Base-by-base conservation (phyloP, 2,888 invertebrate species). In the Hypselothyrea guttata region DNA sequence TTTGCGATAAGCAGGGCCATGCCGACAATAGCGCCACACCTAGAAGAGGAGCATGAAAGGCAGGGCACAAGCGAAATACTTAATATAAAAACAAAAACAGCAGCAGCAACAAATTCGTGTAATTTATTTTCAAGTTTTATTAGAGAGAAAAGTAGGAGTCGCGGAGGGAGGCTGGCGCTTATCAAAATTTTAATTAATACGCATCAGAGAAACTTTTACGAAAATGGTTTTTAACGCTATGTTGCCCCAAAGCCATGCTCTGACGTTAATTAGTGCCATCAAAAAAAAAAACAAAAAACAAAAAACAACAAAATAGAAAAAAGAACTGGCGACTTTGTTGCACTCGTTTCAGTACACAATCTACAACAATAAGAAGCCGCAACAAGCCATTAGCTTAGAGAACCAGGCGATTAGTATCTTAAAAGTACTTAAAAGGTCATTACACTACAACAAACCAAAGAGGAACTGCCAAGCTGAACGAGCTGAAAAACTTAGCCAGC, bases 351-450 rank as follows among this genome's bases (percentile, higher is more conserved):
- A 55, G 53, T 40, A 33, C 45, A 34, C 22, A 49, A 42, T 44
- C 52, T 48, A 67, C 4, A 40, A 11, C 1, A 18, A 15, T 16
- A 45, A 54, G 61, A 77, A 77, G 74, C 76, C 84, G 69, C 84
- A 83, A 84, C 78, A 78, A 71, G 84, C 84, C 78, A 84, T 78
- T 84, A 84, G 82, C 78, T 64, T n/a, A 63, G 60, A 71, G 68
- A 62, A 60, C 42, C 71, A 48, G 55, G 68, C 77, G 82, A 84
- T 84, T 81, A 82, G 73, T 82, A 84, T 84, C 83, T 84, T 75
- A 75, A 84, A 82, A 84, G 79, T 79, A 83, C 73, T 84, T 84
- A 84, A 84, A 83, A 84, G 83, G 83, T 82, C 84, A 71, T 84
- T 84, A 82, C 79, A 76, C 83, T 74, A 77, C 47, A 54, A 27